Evolutionary conservation across 1,140 invertebrate genomes (phyloP).

Genomic region (Camponotus vicinus): DNA sequence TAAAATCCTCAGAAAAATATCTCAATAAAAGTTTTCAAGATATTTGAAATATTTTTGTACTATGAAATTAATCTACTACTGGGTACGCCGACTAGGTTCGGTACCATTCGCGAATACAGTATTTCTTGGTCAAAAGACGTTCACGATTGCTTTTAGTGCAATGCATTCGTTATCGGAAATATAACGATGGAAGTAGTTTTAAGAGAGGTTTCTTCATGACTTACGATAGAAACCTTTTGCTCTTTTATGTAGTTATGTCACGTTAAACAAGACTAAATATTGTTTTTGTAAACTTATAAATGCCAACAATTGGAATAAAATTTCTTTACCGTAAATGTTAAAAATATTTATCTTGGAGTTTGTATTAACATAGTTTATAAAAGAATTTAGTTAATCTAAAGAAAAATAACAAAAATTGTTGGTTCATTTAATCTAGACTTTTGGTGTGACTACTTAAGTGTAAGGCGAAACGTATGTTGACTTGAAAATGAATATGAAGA

Average conservation of each 20-base stretch:
- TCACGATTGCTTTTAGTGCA: constrained; percentile 40
- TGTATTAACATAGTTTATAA: neutral
- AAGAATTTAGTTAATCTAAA: neutral
- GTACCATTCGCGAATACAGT: constrained; percentile 7
- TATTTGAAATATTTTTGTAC: constrained; percentile 3
- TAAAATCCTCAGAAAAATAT: neutral
- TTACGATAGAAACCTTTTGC: neutral
- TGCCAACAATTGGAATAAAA: neutral
- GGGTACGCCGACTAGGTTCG: neutral
- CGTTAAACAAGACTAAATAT: constrained; percentile 11
- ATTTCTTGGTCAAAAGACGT: constrained; percentile 47
- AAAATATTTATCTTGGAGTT: neutral
- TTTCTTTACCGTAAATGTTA: neutral
- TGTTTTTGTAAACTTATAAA: constrained; percentile 19
- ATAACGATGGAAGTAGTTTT: constrained; percentile 1
- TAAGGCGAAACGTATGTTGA: neutral
- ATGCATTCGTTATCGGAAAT: constrained; percentile 35
- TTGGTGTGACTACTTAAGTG: neutral
- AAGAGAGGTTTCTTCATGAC: neutral
- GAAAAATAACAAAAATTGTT: neutral
- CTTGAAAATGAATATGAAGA: neutral
- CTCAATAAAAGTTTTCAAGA: neutral
- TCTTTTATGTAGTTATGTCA: neutral
- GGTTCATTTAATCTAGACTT: neutral
- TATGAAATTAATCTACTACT: constrained; percentile 14